These are phyloP conservation scores for Sminthurides bifidus DNA, from an alignment of 1,140 invertebrate species.

Conservation along the genomic window DNA sequence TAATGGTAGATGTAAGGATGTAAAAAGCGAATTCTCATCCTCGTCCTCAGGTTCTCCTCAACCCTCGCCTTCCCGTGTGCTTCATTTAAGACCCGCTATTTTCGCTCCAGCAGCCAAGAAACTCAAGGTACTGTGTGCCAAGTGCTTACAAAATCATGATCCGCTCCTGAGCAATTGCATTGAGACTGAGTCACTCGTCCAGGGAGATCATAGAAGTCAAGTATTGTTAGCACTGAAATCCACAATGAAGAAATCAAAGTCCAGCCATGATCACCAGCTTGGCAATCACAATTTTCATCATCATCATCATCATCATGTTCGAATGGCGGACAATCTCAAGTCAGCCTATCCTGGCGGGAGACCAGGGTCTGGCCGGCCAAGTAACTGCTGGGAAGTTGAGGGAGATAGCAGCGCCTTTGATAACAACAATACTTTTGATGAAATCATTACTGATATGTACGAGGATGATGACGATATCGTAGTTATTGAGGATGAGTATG, in stretches of 20 bases:
- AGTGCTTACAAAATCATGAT: constrained; percentile 31
- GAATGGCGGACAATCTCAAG: no score
- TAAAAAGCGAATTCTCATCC: not conserved
- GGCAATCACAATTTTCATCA: constrained; percentile 6
- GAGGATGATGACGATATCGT: not conserved
- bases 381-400: no score
- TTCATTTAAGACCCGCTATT: not conserved
- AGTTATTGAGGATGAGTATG: not conserved
- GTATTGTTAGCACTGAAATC: not conserved
- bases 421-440: not conserved
- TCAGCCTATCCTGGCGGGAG: not conserved
- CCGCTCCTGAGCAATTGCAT: constrained; percentile 28
- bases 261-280: not conserved
- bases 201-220: not conserved
- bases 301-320: not conserved
- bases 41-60: not conserved
- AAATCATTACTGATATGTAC: not conserved
- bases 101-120: constrained; percentile 13
- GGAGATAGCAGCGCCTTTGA: not conserved
- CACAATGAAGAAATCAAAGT: not conserved
- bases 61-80: not conserved
- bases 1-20: no score
- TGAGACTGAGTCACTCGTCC: constrained; percentile 7
- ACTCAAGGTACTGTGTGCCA: constrained; percentile 29
- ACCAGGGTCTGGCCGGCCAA: no score